Conservation (phyloP, 2,797 vertebrate genomes). For the Heliangelus exortis region DNA sequence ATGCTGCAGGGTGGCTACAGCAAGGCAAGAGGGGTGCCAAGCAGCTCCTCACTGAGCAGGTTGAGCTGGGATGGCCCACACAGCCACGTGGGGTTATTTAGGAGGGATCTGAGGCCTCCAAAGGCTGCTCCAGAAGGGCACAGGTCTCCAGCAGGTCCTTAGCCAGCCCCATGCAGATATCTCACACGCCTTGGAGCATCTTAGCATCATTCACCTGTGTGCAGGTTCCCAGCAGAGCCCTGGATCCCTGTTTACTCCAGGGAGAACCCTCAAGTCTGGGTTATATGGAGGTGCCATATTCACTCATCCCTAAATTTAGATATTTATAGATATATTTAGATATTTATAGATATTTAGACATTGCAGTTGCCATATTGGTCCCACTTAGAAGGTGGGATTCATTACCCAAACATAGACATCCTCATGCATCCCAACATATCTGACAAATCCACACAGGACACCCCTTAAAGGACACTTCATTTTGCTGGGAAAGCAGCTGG, state of each 20-base stretch:
- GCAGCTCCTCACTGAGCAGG: not conserved
- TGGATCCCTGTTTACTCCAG: not conserved
- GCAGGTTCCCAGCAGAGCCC: not conserved
- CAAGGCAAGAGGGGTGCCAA: not conserved
- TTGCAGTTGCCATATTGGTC: not conserved
- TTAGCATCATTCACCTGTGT: not conserved
- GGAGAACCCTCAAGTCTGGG: not conserved
- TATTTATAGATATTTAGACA: no score
- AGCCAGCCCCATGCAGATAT: not conserved
- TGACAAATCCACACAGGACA: not conserved
- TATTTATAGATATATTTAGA: not conserved
- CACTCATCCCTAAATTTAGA: not conserved
- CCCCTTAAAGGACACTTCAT: accelerated
- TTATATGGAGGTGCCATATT: not conserved
- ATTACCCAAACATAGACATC: not conserved
- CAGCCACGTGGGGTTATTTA: not conserved
- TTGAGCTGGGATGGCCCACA: not conserved
- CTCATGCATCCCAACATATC: not conserved
- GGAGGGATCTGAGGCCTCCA: not conserved
- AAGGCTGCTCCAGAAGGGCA: not conserved
- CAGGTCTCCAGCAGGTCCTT: not conserved
- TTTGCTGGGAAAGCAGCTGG: not conserved
- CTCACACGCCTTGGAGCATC: not conserved
- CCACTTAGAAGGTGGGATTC: not conserved
- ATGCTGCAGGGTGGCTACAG: accelerated